A percentile compares a stretch with the other conserved stretches of the same genome.
These are phyloP conservation scores for Serinus canaria DNA, from an alignment of 2,113 vertebrate genomes.

Conservation along the genomic window DNA sequence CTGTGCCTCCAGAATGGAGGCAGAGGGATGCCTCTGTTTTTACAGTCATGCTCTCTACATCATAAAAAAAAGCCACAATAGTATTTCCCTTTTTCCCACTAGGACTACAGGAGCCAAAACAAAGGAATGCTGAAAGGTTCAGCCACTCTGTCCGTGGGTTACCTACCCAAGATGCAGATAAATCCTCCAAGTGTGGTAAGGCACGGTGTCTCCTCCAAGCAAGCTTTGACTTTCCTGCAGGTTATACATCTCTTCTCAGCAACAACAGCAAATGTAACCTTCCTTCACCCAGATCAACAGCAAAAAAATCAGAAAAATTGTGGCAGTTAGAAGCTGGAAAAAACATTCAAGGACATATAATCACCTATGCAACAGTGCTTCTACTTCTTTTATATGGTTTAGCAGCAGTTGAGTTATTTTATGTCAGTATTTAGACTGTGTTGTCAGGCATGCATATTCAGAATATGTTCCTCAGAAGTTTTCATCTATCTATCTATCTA, in stretches of 20 bases:
- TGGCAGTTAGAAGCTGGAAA: not conserved
- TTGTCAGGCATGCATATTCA: not conserved
- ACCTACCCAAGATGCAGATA: not conserved
- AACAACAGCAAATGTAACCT: not conserved
- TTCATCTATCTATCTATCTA: not conserved
- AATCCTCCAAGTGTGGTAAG: not conserved
- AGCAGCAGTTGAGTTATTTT: not conserved
- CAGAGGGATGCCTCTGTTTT: not conserved
- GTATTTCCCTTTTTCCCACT: not conserved
- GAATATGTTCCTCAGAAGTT: not conserved
- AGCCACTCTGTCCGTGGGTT: not conserved
- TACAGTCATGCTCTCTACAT: not conserved
- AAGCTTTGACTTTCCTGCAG: not conserved
- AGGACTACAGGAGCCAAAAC: not conserved
- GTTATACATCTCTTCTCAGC: not conserved
- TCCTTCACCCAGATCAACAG: not conserved
- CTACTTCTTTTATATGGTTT: not conserved
- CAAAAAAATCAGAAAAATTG: not conserved
- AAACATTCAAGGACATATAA: not conserved
- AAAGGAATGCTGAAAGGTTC: not conserved
- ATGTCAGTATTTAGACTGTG: not conserved
- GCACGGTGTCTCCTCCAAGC: not conserved
- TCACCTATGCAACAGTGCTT: not conserved
- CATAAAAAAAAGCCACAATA: not conserved
- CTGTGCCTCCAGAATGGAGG: not conserved